Conservation (phyloP, 2,888 invertebrate genomes). For the Brassicogethes aeneus region DNA sequence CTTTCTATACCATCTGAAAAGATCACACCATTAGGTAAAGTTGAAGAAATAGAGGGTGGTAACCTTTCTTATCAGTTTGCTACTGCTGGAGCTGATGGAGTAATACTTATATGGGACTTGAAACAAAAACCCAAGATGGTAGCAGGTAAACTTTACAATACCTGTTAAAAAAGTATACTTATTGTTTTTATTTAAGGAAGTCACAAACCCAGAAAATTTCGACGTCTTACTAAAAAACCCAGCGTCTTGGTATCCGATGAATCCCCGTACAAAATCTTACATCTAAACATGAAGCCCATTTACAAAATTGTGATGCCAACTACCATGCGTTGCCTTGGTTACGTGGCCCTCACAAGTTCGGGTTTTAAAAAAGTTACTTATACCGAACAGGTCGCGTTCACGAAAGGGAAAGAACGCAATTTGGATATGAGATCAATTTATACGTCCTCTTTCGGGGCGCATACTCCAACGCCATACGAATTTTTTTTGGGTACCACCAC, state of each 20-base stretch:
- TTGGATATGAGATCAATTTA: too few species aligned
- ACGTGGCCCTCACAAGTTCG: constrained; percentile 18
- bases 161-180: too few species aligned
- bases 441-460: constrained; percentile 13
- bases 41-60: constrained; percentile 38
- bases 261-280: constrained; percentile 51
- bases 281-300: constrained; percentile 53
- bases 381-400: constrained; percentile 20
- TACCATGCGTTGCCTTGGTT: constrained; percentile 34
- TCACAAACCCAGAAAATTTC: constrained; percentile 34
- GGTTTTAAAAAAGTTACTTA: constrained; percentile 10
- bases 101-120: constrained; percentile 62
- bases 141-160: too few species aligned
- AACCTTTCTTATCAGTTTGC: constrained; percentile 51
- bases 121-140: constrained; percentile 37
- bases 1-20: too few species aligned
- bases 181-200: constrained; percentile 27
- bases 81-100: constrained; percentile 58
- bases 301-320: constrained; percentile 47
- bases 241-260: constrained; percentile 49
- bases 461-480: not conserved
- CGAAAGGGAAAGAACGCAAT: too few species aligned
- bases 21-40: constrained; percentile 52
- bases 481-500: constrained; percentile 13
- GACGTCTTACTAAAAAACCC: constrained; percentile 46